A percentile compares a stretch with the other conserved stretches of the same genome.
phyloP scores from a whole-genome alignment of 2,888 invertebrate species.

The Epistrophe eligans region DNA sequence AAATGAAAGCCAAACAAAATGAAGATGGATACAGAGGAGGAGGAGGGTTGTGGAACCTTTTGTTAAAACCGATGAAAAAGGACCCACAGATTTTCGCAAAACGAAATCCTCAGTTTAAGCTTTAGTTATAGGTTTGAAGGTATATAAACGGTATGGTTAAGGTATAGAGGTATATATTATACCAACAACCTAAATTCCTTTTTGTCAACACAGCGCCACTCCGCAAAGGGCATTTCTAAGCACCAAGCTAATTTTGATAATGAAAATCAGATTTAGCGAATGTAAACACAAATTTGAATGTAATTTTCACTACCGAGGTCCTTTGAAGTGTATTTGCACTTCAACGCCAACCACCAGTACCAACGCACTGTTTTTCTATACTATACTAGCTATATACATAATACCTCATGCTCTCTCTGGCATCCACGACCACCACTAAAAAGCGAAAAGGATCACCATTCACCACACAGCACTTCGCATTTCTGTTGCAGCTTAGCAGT shows the following conservation, averaged over 20 bases:
- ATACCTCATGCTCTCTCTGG: not conserved
- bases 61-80: slow-evolving; percentile 12
- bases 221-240: slow-evolving; percentile 57
- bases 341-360: not conserved
- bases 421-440: not conserved
- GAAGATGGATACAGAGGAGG: not conserved
- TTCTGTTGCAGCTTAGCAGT: slow-evolving; percentile 34
- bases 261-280: slow-evolving; percentile 70
- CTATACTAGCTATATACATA: not conserved
- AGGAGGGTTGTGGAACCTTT: not conserved
- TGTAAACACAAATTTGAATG: slow-evolving; percentile 68
- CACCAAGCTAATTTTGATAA: slow-evolving; percentile 72
- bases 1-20: slow-evolving; percentile 29
- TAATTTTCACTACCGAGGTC: slow-evolving; percentile 55
- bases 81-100: slow-evolving; percentile 9
- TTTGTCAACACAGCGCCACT: slow-evolving; percentile 30
- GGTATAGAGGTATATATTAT: no score
- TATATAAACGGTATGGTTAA: not conserved
- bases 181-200: slow-evolving; percentile 10
- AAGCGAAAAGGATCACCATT: slow-evolving; percentile 9
- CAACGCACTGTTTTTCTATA: not conserved
- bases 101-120: not conserved
- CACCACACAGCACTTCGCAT: slow-evolving; percentile 4
- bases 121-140: not conserved
- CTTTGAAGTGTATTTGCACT: slow-evolving; percentile 44